Evolutionary conservation across 2,888 invertebrate genomes (phyloP).

Genomic region (Lasioglossum lativentre): DNA sequence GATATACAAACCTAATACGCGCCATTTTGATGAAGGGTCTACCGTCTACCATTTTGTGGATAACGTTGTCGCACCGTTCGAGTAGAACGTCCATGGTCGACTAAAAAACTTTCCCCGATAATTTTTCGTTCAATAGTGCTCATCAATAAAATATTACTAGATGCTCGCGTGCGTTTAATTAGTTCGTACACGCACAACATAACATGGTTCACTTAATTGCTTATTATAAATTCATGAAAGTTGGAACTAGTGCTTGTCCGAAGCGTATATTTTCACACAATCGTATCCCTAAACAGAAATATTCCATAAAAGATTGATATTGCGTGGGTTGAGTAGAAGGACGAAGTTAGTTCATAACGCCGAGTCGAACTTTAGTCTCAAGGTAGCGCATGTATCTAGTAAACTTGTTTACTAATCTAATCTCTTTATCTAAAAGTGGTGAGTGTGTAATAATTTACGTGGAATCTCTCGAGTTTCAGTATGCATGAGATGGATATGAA

Average conservation of each 20-base stretch:
- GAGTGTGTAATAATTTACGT: neutral
- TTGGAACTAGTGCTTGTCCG: neutral
- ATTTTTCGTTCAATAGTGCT: too few relatives aligned
- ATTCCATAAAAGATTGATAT: neutral
- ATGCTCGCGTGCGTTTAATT: neutral
- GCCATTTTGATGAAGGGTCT: neutral
- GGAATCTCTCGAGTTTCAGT: too few relatives aligned
- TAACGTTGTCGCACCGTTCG: neutral
- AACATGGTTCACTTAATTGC: neutral
- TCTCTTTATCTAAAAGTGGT: neutral
- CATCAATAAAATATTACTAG: neutral
- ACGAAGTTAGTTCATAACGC: neutral
- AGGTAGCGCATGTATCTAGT: neutral
- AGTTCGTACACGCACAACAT: neutral
- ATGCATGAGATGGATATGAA: too few relatives aligned
- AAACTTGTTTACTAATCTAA: neutral
- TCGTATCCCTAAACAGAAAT: neutral
- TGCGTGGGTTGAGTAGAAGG: neutral
- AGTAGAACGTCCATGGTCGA: neutral
- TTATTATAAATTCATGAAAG: neutral
- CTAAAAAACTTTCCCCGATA: neutral
- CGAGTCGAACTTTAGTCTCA: neutral
- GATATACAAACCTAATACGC: neutral
- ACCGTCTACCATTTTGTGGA: conserved; percentile 1
- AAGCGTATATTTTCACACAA: conserved; percentile 1